Evolutionary conservation across 1,140 invertebrate genomes (phyloP), one percentile per base, ranked within the genome.

Genomic region (Parapsyche elsis): DNA sequence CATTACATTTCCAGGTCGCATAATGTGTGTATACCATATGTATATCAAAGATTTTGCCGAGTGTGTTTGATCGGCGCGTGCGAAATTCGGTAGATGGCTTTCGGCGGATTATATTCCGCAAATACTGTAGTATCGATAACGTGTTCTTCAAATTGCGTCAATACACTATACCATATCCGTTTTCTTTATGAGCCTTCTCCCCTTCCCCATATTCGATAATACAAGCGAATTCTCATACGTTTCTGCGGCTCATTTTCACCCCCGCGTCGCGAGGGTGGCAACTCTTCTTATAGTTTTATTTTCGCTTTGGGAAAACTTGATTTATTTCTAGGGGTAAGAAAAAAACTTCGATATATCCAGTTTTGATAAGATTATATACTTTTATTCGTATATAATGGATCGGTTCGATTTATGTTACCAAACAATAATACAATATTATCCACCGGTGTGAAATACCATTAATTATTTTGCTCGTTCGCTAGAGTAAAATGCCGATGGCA

Each of bases 221-320:
- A 67, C 64, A 9, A 67, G 0, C 64, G 64, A 67, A 26, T 67
- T 67, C 64, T 67, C 64, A 67, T 67, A 67, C 64, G 64, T 67
- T 67, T 67, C 64, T 30, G 64, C 14, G 64, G 64, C 64, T 67
- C 64, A 67, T 67, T 67, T 26, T 30, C 64, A 14, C 64, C 9
- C 5, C 64, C 64, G 21, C 64, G 59, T 23, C 59, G 59, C 9
- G n/a, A 23, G 59, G 9, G 21, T 61, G 23, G 19, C 64, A 23
- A 19, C 64, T 67, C 24, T 53, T 53, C 64, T 67, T 67, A 67
- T 67, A 67, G 64, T 67, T 67, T 67, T 67, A 67, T 67, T 67
- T 24, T 26, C 24, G 64, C 64, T 12, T 10, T 67, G 64, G 64
- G 64, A 67, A 67, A 67, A 67, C 64, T 67, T 67, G 64, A 67